Evolutionary conservation across 53 echinoderm and acorn worm species (phyloP).

Genomic region (Holothuria scabra): DNA sequence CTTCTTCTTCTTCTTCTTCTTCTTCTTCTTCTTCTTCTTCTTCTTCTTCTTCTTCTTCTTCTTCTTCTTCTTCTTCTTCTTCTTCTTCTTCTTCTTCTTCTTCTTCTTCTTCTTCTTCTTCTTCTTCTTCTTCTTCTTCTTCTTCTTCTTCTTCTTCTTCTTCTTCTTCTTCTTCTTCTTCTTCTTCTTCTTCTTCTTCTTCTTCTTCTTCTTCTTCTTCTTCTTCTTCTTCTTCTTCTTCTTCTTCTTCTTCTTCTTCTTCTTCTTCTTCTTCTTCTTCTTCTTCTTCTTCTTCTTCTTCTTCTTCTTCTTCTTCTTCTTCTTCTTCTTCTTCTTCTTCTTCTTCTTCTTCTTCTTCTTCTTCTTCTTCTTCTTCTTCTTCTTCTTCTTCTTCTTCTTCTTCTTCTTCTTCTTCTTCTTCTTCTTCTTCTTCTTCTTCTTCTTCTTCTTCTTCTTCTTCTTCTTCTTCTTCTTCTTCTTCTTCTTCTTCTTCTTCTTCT

Average conservation of each 20-base stretch:
- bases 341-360: conserved; percentile 39
- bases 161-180: conserved; percentile 51
- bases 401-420: conserved; percentile 39
- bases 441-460: conserved; percentile 39
- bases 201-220: conserved; percentile 51
- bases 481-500: conserved; percentile 9
- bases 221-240: conserved; percentile 51
- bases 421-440: conserved; percentile 39
- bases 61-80: conserved; percentile 51
- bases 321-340: conserved; percentile 39
- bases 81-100: conserved; percentile 51
- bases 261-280: conserved; percentile 39
- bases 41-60: conserved; percentile 49
- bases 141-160: conserved; percentile 51
- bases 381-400: conserved; percentile 39
- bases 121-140: conserved; percentile 51
- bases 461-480: conserved; percentile 33
- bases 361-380: conserved; percentile 39
- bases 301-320: conserved; percentile 39
- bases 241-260: conserved; percentile 42
- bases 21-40: conserved; percentile 51
- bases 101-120: conserved; percentile 51
- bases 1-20: conserved; percentile 49
- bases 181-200: conserved; percentile 51
- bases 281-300: conserved; percentile 39